A percentile compares a stretch with the other conserved stretches of the same genome.
Evolutionary conservation across 1,140 invertebrate genomes (phyloP).

Genomic region (Calephelis nemesis): DNA sequence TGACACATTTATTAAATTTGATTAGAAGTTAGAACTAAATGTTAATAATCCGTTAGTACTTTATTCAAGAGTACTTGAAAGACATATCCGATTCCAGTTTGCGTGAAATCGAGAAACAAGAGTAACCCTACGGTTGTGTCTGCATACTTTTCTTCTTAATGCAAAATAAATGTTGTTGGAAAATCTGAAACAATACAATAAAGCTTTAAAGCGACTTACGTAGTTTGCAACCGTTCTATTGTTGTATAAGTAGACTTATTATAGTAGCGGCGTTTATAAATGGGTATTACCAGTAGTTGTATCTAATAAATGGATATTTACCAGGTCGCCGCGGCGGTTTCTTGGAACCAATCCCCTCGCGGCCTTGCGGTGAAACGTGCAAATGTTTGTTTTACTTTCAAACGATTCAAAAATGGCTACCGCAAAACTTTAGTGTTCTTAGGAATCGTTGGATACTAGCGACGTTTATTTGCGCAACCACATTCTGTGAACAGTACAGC

Average conservation of each 20-base stretch:
- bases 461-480: constrained; percentile 61
- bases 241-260: not conserved
- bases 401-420: constrained; percentile 67
- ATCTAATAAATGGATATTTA: constrained; percentile 41
- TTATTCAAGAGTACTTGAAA: too few relatives aligned
- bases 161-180: too few relatives aligned
- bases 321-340: constrained; percentile 46
- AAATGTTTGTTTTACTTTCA: constrained; percentile 69
- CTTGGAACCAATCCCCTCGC: constrained; percentile 54
- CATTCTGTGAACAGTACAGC: constrained; percentile 63
- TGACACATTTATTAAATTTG: too few relatives aligned
- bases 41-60: too few relatives aligned
- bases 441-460: constrained; percentile 48
- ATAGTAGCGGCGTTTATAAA: constrained; percentile 4
- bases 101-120: too few relatives aligned
- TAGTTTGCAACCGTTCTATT: too few relatives aligned
- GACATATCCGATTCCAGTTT: too few relatives aligned
- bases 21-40: too few relatives aligned
- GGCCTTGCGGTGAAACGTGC: constrained; percentile 64
- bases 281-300: constrained; percentile 19
- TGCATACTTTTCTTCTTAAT: too few relatives aligned
- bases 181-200: too few relatives aligned
- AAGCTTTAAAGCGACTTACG: not conserved
- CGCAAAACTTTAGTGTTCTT: constrained; percentile 65
- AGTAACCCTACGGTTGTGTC: too few relatives aligned